phyloP scores from a whole-genome alignment of 2,113 vertebrate species.

The human region GRCh38 chr2:233549501-233550000 shows the following conservation, averaged over 20 bases:
- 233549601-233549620: neutral
- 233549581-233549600: neutral
- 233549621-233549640: neutral
- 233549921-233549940: neutral
- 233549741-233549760: neutral
- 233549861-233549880: neutral
- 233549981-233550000: neutral
- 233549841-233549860: neutral
- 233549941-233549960: neutral
- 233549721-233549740: neutral
- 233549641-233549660: neutral
- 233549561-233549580: neutral
- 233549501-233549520: neutral
- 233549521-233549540: neutral
- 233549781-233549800: neutral
- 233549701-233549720: neutral
- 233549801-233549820: neutral
- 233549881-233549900: neutral
- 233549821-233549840: neutral
- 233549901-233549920: neutral
- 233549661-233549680: neutral
- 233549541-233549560: neutral
- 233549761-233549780: neutral
- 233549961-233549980: neutral
- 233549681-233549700: neutral